Base-by-base conservation (phyloP, 2,888 invertebrate species). In the Oscheius sp. region DNA sequence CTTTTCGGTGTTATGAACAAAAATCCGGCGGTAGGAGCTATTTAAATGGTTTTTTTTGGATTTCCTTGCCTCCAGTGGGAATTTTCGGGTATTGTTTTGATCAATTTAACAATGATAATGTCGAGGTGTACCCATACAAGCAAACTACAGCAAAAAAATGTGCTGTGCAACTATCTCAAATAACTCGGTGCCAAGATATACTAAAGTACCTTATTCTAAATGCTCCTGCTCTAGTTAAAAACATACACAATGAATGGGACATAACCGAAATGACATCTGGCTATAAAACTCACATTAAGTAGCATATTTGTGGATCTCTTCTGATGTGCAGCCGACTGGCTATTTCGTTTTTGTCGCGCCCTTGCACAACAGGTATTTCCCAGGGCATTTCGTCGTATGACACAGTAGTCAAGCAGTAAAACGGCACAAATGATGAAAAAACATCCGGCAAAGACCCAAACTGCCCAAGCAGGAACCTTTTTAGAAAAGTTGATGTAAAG, bases 231-330 rank as follows among this genome's bases (percentile, higher is more conserved):
- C 35, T 35, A 35, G 35, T 35, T 9, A 35, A 35, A 35, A 35
- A 35, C 35, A 35, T 35, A 35, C 35, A 35, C 35, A 35, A 3
- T 35, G 35, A n/a, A n/a, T 35, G 9, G 35, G 35, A 35, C 35
- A 35, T 35, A 9, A 35, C 35, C n/a, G 9, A 35, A 6, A 35
- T 9, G 35, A 35, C 35, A 35, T 35, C 35, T 35, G 35, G 35
- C 35, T 3, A 35, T 35, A 35, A 16, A 23, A 52, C 66, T 66
- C 75, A 86, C 86, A 76, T 81, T 83, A 66, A 86, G 80, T 16
- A 86, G 76, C 86, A 86, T 83, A 72, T 86, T 86, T 6, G 86
- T 86, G 18, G 83, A 82, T 49, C 85, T 71, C 71, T 86, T 86
- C 70, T 85, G 84, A 59, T 85, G 86, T 18, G 82, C 82, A 21